Evolutionary conservation across 1,140 invertebrate species (phyloP), one percentile per base, ranked within the genome.

Genomic region (Palaemon carinicauda): DNA sequence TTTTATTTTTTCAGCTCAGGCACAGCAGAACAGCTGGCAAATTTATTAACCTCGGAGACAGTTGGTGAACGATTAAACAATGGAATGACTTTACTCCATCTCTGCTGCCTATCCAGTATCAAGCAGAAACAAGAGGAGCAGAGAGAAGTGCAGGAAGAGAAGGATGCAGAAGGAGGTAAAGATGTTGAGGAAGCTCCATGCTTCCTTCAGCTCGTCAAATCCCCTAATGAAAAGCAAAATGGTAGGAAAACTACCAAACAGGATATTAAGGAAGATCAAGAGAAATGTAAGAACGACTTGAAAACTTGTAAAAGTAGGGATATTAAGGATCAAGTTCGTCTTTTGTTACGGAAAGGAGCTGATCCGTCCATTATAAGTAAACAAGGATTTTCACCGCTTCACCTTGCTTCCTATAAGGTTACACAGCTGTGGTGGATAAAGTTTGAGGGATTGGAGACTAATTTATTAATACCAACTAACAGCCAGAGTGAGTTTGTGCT

Each of bases 391-490:
- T 91, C 91, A 51, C 90, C 92, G 29, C 89, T 93, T 27, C 92
- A 93, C 87, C 87, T 92, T 24, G 91, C 92, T 29, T 91, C 91
- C 80, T 92, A 92, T 88, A 92, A 92, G 90, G 92, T 92, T 89
- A 86, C 73, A 77, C 24, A 33, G 65, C 69, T 51, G 31, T n/a
- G 65, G 69, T 54, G 60, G 60, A 27, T 24, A 14, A 50, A 12
- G n/a, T 53, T 24, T 69, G 56, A n/a, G 50, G 56, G 52, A 65
- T 75, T 86, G 80, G 75, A 52, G 73, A 77, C 80, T 75, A 65
- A 52, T n/a, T 79, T 77, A 86, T 31, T 51, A n/a, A 73, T 69
- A n/a, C 12, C 41, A 41, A 41, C 41, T 41, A 80, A 65, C 24
- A 73, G 54, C 77, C 80, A 50, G 80, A 54, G 77, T 86, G 75